Percentiles rank a stretch among this genome's conserved stretches.
These are phyloP conservation scores for Odontomachus brunneus DNA, from an alignment of 1,140 invertebrate genomes.

Conservation along the genomic window DNA sequence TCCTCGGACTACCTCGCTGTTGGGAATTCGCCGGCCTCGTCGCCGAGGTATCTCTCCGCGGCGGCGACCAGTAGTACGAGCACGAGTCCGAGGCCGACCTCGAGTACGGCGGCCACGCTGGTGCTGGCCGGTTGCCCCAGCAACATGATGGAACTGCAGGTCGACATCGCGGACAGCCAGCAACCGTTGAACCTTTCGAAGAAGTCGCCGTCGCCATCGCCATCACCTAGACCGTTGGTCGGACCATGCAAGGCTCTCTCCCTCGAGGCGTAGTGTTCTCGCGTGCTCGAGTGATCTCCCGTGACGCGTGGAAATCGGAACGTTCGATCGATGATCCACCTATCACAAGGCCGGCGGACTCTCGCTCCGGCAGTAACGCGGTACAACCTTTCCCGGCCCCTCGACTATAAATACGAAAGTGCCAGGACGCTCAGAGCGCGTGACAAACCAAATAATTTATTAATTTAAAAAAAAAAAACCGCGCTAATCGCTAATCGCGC, in stretches of 20 bases:
- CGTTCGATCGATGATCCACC: not conserved
- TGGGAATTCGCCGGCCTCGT: conserved; percentile 80
- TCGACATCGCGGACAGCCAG: conserved; percentile 92
- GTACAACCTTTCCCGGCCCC: conserved; percentile 41
- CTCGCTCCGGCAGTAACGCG: conserved; percentile 41
- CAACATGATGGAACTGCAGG: conserved; percentile 91
- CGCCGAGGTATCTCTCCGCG: conserved; percentile 81
- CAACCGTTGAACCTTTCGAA: conserved; percentile 95
- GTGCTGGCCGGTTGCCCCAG: conserved; percentile 81
- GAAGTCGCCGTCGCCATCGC: conserved; percentile 93
- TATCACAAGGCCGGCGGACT: conserved; percentile 30
- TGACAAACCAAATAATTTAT: conserved; percentile 89
- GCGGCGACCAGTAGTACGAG: conserved; percentile 81
- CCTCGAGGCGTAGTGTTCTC: conserved; percentile 86
- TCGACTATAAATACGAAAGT: conserved; percentile 74
- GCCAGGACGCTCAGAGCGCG: conserved; percentile 86
- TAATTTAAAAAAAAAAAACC: too few species aligned
- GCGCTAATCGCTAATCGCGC: conserved; percentile 70
- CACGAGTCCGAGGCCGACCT: conserved; percentile 82
- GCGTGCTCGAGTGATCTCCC: conserved; percentile 43
- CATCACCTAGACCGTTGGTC: conserved; percentile 88
- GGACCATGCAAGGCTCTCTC: conserved; percentile 86
- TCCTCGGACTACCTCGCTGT: conserved; percentile 79
- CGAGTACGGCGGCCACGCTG: conserved; percentile 82
- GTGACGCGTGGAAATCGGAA: conserved; percentile 23